Conservation (phyloP, 1,140 invertebrate genomes). For the Drosophila grimshawi region DNA sequence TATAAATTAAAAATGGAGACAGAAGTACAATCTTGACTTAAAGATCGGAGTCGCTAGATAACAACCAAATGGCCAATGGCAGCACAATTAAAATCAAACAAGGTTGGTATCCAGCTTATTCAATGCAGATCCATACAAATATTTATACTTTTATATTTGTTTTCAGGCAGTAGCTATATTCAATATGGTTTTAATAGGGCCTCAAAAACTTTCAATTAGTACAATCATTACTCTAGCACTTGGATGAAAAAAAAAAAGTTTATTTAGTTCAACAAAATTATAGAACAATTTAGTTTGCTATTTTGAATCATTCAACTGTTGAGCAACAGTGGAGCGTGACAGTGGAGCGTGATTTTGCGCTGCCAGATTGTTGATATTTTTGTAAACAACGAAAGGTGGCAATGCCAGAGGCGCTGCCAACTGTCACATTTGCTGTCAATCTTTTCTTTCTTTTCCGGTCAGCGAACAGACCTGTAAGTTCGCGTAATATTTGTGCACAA, state of each 20-base stretch:
- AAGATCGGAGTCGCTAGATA: no score
- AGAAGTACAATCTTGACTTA: no score
- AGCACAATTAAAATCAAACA: no score
- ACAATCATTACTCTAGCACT: neutral
- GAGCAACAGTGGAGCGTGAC: slow-evolving; percentile 1
- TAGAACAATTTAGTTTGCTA: no score
- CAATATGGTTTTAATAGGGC: no score
- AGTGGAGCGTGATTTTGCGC: neutral
- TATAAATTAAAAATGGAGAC: no score
- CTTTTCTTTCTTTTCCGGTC: slow-evolving; percentile 83
- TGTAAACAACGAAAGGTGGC: neutral
- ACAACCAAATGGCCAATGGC: no score
- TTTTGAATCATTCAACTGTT: neutral
- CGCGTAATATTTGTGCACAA: slow-evolving; percentile 35
- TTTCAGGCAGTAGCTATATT: no score
- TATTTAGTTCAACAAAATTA: neutral
- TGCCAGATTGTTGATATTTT: slow-evolving; percentile 2
- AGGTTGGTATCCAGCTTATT: no score
- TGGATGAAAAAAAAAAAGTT: neutral
- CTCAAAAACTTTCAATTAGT: no score
- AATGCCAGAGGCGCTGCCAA: slow-evolving; percentile 12
- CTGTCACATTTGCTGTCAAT: slow-evolving; percentile 53
- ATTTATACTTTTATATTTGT: no score
- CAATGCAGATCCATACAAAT: no score
- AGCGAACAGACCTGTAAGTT: slow-evolving; percentile 81